These are phyloP conservation scores for Lutraria rhynchaena DNA, from an alignment of 1,140 invertebrate species.

Conservation along the genomic window DNA sequence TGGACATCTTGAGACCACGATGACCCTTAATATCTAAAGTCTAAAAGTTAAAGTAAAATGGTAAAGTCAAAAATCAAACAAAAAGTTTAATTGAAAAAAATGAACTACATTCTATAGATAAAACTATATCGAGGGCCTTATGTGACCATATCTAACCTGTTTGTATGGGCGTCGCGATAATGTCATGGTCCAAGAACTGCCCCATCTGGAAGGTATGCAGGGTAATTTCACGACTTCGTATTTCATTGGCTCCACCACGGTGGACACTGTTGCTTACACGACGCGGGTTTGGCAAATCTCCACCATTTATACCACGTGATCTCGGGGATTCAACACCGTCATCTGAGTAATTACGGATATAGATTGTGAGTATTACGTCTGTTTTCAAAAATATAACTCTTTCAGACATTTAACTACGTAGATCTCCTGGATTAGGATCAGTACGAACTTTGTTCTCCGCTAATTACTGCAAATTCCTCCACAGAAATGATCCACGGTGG, in stretches of 20 bases:
- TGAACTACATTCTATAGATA: no score
- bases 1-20: no score
- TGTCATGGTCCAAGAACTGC: constrained; percentile 45
- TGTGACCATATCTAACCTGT: background rate
- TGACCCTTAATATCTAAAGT: no score
- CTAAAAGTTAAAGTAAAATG: no score
- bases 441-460: no score
- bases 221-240: background rate
- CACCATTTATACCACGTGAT: background rate
- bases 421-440: no score
- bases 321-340: constrained; percentile 2
- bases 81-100: no score
- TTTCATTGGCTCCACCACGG: background rate
- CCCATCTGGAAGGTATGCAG: constrained; percentile 43
- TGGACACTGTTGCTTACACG: constrained; percentile 28
- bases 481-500: no score
- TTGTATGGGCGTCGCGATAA: background rate
- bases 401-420: no score
- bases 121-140: no score
- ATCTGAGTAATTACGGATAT: constrained; percentile 5
- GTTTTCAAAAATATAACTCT: background rate
- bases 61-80: no score
- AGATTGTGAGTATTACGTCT: background rate
- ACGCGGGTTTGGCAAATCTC: constrained; percentile 11
- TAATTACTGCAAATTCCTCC: no score